phyloP scores from a whole-genome alignment of 2,888 invertebrate genomes.

The Polydrusus pterygomalis region DNA sequence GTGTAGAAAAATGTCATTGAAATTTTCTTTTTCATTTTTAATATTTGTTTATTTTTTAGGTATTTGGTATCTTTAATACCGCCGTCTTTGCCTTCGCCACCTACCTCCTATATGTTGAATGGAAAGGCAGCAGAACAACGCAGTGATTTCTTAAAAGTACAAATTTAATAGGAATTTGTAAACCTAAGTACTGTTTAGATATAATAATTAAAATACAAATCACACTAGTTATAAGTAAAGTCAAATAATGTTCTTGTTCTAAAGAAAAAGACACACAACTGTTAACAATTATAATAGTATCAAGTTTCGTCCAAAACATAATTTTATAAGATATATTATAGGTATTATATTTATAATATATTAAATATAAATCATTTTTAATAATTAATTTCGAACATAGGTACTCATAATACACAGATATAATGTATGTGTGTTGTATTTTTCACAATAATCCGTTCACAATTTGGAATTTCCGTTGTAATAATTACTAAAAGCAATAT shows the following conservation, averaged over 20 bases:
- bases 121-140: slow-evolving; percentile 75
- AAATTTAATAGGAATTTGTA: neutral
- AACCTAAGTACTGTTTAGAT: slow-evolving; percentile 43
- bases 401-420: no score
- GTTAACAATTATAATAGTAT: neutral
- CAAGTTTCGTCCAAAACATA: neutral
- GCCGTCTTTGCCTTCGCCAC: slow-evolving; percentile 85
- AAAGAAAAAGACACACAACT: neutral
- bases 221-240: slow-evolving; percentile 2
- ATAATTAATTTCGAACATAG: neutral
- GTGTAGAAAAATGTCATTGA: no score
- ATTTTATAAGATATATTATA: neutral
- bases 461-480: no score
- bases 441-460: no score
- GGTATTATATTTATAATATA: no score
- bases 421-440: no score
- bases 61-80: slow-evolving; percentile 88
- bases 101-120: slow-evolving; percentile 84
- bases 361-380: no score
- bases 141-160: slow-evolving; percentile 29
- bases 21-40: neutral
- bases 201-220: slow-evolving; percentile 21
- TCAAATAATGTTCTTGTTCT: neutral
- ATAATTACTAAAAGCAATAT: no score
- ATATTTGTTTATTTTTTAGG: slow-evolving; percentile 72